Base-by-base conservation (phyloP, 2,797 vertebrate species). In the Danio albolineatus region DNA sequence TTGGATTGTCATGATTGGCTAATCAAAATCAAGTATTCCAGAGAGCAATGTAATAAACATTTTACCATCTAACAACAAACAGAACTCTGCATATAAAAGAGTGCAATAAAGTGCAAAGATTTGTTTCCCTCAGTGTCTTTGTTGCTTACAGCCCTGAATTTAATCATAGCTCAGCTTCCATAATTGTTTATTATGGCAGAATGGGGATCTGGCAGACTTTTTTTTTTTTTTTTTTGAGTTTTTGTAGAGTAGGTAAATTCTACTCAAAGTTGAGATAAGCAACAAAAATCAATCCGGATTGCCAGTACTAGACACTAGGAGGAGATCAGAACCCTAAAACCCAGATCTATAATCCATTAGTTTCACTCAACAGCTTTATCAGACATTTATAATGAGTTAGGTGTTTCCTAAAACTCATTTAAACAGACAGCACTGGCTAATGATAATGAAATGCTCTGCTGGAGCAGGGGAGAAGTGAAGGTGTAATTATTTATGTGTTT, bases 401-500 rank as follows among this genome's bases (percentile, higher is more conserved):
- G 14, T 56, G 60, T 54, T 44, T 65, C 51, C 28, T 36, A 65
- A 21, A 65, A 51, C 17, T 41, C 17, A 43, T 54, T 39, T 75
- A 75, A 62, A 17, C 0, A 6, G 65, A 66, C 16, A 53, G 60
- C 39, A 44, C 6, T 8, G 13, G 16, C n/a, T 57, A 65, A 66
- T 46, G 13, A 62, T 64, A 51, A 51, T 51, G 59, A 75, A 51
- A 17, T 19, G 48, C 51, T 54, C 60, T 6, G 19, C 4, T 44
- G 53, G 60, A 76, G 36, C 73, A 43, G 60, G 17, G 53, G 12
- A 61, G 36, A 73, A 46, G 10, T 14, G 2, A 19, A n/a, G 39
- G 70, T 36, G 70, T 44, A 73, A 73, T 73, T 59, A 73, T 39
- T 43, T 39, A 41, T 71, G 48, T 10, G 49, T 44, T 66, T 76